These are phyloP conservation scores for Emys orbicularis DNA, from an alignment of 2,797 vertebrate genomes.

Conservation along the genomic window DNA sequence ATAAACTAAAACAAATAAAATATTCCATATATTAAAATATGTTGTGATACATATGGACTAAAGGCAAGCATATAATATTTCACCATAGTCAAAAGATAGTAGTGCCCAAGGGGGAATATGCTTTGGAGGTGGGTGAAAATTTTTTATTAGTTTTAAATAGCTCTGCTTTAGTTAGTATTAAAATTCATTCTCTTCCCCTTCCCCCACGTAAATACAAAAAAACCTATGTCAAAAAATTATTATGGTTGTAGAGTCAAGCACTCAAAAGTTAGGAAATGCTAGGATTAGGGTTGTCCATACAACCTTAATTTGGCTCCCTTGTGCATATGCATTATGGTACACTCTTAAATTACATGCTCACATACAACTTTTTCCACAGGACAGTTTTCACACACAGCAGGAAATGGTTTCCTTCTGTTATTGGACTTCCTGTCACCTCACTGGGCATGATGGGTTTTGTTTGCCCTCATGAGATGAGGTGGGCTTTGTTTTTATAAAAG, in stretches of 20 bases:
- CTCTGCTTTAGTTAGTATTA: neutral
- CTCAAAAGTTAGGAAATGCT: neutral
- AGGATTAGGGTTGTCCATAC: neutral
- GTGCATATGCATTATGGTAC: neutral
- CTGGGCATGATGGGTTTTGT: neutral
- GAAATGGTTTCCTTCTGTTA: neutral
- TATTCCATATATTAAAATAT: slow-evolving; percentile 20
- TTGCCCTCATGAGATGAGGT: neutral
- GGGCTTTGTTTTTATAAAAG: neutral
- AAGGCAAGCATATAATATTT: slow-evolving; percentile 27
- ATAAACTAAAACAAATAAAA: slow-evolving; percentile 44
- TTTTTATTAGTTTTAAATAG: neutral
- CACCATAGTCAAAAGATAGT: neutral
- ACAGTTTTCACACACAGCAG: neutral
- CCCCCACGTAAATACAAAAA: neutral
- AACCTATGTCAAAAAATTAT: neutral
- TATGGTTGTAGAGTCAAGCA: neutral
- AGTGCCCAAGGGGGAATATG: neutral
- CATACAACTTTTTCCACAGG: neutral
- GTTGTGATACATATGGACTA: neutral
- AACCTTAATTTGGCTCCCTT: neutral
- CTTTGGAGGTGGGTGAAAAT: neutral
- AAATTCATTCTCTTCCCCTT: neutral
- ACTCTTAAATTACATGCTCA: neutral
- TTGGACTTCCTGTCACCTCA: neutral